Evolutionary conservation across 2,113 vertebrate species (phyloP).

Genomic region (Hemiscyllium ocellatum): DNA sequence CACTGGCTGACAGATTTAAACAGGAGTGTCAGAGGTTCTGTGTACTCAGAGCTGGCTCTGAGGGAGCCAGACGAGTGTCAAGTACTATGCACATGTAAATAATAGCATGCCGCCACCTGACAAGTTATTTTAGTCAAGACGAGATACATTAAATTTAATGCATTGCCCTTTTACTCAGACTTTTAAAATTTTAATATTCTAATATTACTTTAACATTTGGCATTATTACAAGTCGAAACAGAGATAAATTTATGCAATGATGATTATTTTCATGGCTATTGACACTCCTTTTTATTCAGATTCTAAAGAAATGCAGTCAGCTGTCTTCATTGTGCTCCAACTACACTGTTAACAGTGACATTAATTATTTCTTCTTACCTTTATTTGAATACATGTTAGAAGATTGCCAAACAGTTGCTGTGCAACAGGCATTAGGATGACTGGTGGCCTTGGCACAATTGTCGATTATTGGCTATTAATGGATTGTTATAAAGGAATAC

Average conservation of each 20-base stretch:
- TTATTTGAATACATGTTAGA: conserved; percentile 12
- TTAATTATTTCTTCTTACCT: conserved; percentile 25
- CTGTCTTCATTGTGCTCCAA: conserved; percentile 2
- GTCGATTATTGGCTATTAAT: neutral
- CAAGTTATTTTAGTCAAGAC: neutral
- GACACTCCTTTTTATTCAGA: neutral
- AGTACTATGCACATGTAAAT: too few relatives aligned
- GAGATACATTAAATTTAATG: neutral
- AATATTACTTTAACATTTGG: neutral
- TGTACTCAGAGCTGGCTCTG: too few relatives aligned
- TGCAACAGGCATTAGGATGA: neutral
- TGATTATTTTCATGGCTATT: neutral
- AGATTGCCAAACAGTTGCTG: conserved; percentile 20
- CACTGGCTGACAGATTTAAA: too few relatives aligned
- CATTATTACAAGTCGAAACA: neutral
- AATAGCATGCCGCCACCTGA: too few relatives aligned
- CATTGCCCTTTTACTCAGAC: neutral
- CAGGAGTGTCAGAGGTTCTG: too few relatives aligned
- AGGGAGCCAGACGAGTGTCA: too few relatives aligned
- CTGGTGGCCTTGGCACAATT: neutral
- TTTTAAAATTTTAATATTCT: neutral
- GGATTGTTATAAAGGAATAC: neutral
- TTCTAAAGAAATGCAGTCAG: conserved; percentile 20
- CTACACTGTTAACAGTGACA: conserved; percentile 9
- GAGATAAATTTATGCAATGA: neutral